Evolutionary conservation across 2,888 invertebrate species (phyloP).

Genomic region (Acronicta psi): DNA sequence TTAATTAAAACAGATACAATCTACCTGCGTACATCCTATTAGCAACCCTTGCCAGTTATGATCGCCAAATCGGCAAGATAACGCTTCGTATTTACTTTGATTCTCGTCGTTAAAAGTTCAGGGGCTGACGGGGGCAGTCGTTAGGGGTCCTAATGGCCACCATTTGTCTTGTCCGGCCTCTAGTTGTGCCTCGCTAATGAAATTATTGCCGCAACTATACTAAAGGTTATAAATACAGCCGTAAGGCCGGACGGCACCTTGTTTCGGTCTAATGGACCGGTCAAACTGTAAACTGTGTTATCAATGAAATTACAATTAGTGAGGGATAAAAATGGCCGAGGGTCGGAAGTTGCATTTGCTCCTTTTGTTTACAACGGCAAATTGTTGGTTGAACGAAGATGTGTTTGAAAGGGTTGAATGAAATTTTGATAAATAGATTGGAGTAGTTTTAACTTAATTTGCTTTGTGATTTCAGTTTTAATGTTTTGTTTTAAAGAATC

Average conservation of each 20-base stretch:
- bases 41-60: conserved; percentile 85
- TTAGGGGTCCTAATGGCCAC: conserved; percentile 88
- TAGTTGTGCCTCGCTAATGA: conserved; percentile 89
- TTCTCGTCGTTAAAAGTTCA: conserved; percentile 88
- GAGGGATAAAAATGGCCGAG: conserved; percentile 83
- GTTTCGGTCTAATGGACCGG: conserved; percentile 88
- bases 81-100: conserved; percentile 88
- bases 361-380: conserved; percentile 70
- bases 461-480: no score
- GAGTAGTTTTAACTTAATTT: conserved; percentile 11
- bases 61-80: conserved; percentile 88
- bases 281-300: conserved; percentile 89
- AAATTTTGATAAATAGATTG: conserved; percentile 38
- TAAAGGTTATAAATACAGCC: conserved; percentile 88
- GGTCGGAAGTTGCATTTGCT: conserved; percentile 81
- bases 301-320: conserved; percentile 89
- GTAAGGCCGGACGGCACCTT: conserved; percentile 86
- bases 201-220: conserved; percentile 89
- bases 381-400: conserved; percentile 60
- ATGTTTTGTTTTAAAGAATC: no score
- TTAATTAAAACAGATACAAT: conserved; percentile 69
- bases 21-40: conserved; percentile 79
- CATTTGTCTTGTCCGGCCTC: conserved; percentile 89
- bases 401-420: conserved; percentile 25
- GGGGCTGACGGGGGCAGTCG: conserved; percentile 87